These are phyloP conservation scores for Cyprinodon variegatus DNA, from an alignment of 2,113 vertebrate species.

Conservation along the genomic window DNA sequence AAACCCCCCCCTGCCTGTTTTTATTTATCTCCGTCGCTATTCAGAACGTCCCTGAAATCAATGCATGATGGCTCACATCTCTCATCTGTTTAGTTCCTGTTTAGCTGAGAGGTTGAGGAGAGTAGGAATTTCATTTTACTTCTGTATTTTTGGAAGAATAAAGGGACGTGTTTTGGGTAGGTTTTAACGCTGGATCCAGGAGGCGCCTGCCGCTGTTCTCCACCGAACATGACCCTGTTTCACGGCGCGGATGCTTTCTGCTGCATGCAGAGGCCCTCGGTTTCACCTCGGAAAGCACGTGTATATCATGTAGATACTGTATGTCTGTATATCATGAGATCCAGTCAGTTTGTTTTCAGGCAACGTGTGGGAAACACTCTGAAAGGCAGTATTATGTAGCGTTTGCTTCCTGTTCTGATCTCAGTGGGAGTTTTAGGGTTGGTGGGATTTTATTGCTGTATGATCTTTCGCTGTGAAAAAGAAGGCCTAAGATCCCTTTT, in stretches of 20 bases:
- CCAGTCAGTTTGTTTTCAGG: constrained; percentile 61
- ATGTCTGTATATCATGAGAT: constrained; percentile 62
- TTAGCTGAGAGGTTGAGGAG: constrained; percentile 60
- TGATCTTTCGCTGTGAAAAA: constrained; percentile 69
- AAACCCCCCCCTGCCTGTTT: constrained; percentile 55
- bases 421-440: constrained; percentile 1
- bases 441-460: constrained; percentile 59
- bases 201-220: constrained; percentile 48
- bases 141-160: constrained; percentile 37
- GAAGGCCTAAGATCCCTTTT: constrained; percentile 64
- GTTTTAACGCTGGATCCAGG: constrained; percentile 12
- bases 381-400: constrained; percentile 82
- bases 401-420: constrained; percentile 50
- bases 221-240: constrained; percentile 26
- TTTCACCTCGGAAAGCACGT: constrained; percentile 54
- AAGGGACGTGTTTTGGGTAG: constrained; percentile 41
- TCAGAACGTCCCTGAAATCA: constrained; percentile 71
- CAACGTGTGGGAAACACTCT: constrained; percentile 45
- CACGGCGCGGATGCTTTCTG: constrained; percentile 22
- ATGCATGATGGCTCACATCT: constrained; percentile 82
- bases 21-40: constrained; percentile 45
- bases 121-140: constrained; percentile 42
- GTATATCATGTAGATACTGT: constrained; percentile 75
- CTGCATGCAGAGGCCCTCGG: constrained; percentile 6
- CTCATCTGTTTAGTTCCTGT: constrained; percentile 50